A percentile compares a stretch with the other conserved stretches of the same genome.
phyloP scores from a whole-genome alignment of 2,797 vertebrate genomes.

The Girardinus metallicus region DNA sequence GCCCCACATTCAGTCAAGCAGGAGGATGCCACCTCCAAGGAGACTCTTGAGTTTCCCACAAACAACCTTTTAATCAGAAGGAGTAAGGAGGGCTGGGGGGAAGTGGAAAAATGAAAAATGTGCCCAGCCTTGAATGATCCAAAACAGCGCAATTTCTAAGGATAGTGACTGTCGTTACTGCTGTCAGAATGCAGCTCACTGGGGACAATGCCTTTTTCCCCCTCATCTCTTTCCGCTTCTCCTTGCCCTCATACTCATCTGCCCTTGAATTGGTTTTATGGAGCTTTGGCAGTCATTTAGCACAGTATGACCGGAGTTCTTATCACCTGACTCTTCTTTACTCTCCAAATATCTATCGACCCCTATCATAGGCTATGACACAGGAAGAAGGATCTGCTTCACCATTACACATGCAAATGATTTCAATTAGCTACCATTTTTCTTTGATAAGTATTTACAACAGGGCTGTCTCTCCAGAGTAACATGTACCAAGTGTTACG shows the following conservation, averaged over 20 bases:
- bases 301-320: constrained; percentile 77
- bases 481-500: constrained; percentile 78
- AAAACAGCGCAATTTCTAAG: constrained; percentile 78
- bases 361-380: constrained; percentile 59
- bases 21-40: constrained; percentile 69
- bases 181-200: constrained; percentile 64
- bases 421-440: constrained; percentile 83
- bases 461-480: constrained; percentile 73
- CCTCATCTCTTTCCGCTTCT: constrained; percentile 37
- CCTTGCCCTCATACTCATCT: constrained; percentile 66
- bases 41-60: constrained; percentile 69
- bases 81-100: constrained; percentile 19
- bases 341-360: constrained; percentile 80
- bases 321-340: constrained; percentile 75
- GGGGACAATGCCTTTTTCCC: constrained; percentile 52
- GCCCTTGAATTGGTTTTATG: constrained; percentile 76
- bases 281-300: constrained; percentile 76
- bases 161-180: constrained; percentile 65
- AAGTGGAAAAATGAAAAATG: constrained; percentile 67
- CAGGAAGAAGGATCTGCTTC: constrained; percentile 68
- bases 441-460: constrained; percentile 75
- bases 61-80: constrained; percentile 78
- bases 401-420: constrained; percentile 80
- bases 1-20: constrained; percentile 62
- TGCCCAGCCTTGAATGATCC: constrained; percentile 76